These are phyloP conservation scores for Thermophis baileyi DNA, from an alignment of 2,113 vertebrate genomes.

Conservation along the genomic window DNA sequence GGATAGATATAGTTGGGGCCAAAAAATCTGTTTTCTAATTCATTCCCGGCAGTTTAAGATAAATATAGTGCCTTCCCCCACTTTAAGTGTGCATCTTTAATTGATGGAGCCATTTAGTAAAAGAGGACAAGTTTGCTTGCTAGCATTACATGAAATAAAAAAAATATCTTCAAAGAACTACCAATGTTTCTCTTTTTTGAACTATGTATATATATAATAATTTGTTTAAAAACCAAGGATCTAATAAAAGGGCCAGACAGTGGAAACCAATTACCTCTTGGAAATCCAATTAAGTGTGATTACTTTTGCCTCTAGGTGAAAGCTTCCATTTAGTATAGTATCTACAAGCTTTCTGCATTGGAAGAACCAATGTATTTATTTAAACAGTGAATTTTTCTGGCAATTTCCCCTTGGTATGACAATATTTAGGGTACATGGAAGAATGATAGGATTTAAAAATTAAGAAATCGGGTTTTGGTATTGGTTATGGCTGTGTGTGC, in stretches of 20 bases:
- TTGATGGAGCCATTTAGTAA: not conserved
- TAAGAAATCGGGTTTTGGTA: accelerated
- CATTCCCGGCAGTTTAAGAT: not conserved
- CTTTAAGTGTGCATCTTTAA: not conserved
- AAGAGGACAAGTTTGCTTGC: constrained; percentile 1
- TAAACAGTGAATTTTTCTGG: not conserved
- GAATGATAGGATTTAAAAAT: not conserved
- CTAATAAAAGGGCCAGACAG: not conserved
- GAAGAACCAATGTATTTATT: not conserved
- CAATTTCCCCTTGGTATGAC: not conserved
- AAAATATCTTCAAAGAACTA: not conserved
- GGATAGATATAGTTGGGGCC: constrained; percentile 13
- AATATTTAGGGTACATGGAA: constrained; percentile 44
- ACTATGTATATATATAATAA: not conserved
- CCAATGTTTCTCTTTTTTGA: not conserved
- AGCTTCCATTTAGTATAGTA: not conserved
- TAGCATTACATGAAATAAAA: not conserved
- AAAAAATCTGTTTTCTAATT: not conserved
- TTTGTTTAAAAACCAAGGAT: not conserved
- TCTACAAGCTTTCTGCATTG: accelerated
- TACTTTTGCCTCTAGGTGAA: not conserved
- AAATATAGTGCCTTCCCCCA: too few species aligned
- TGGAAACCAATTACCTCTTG: not conserved
- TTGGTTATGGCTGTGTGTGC: constrained; percentile 45
- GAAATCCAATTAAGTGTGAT: constrained; percentile 22